These are phyloP conservation scores for Cecidostiba fungosa DNA, from an alignment of 2,888 invertebrate genomes.

Conservation along the genomic window DNA sequence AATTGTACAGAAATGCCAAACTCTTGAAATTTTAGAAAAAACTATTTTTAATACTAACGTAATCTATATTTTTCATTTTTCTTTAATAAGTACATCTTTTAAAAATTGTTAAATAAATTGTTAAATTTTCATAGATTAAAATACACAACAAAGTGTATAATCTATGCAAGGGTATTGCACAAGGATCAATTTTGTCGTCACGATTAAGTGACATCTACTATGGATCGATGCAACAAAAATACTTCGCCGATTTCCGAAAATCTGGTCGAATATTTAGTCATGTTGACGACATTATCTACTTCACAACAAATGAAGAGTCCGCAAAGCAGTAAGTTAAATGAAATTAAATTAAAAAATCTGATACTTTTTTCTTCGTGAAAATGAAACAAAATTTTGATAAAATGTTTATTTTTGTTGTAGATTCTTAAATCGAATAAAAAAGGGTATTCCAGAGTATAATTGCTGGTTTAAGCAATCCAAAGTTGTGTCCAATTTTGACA, in stretches of 20 bases:
- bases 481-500: constrained; percentile 22
- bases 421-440: constrained; percentile 29
- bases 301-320: not conserved
- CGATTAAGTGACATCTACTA: constrained; percentile 54
- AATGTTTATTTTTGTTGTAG: constrained; percentile 15
- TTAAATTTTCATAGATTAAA: constrained; percentile 24
- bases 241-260: constrained; percentile 33
- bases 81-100: not conserved
- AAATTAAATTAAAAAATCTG: not conserved
- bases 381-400: not conserved
- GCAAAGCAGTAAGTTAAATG: constrained; percentile 38
- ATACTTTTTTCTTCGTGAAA: not conserved
- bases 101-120: not conserved
- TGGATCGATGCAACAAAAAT: constrained; percentile 44
- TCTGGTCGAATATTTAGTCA: constrained; percentile 37
- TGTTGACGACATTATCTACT: constrained; percentile 58
- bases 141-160: constrained; percentile 37
- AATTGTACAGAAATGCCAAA: not conserved
- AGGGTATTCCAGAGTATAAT: constrained; percentile 56
- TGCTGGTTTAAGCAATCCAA: constrained; percentile 55
- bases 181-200: constrained; percentile 54
- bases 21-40: constrained; percentile 5
- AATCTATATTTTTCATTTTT: not conserved
- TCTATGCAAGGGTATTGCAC: constrained; percentile 49
- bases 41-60: constrained; percentile 44